Conservation (phyloP, 2,113 vertebrate genomes). For the Psettodes erumei region DNA sequence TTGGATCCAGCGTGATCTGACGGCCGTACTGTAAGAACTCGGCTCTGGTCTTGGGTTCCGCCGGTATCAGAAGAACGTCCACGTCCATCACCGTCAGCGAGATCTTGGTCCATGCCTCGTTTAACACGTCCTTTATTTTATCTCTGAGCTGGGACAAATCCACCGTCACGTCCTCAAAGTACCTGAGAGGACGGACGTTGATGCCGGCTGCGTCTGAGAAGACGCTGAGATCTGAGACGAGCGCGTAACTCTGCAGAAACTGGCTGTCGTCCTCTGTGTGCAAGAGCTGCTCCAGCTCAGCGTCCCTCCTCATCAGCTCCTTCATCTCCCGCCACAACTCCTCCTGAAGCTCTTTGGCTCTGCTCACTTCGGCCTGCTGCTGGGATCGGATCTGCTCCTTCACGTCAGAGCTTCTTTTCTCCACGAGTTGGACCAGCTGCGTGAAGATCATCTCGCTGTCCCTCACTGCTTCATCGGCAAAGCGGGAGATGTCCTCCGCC, state of each 20-base stretch:
- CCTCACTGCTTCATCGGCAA: constrained; percentile 31
- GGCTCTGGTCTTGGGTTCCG: constrained; percentile 15
- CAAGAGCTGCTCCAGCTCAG: constrained; percentile 34
- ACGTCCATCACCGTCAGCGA: not conserved
- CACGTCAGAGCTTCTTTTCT: constrained; percentile 2
- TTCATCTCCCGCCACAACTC: constrained; percentile 37
- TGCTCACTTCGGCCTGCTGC: constrained; percentile 19
- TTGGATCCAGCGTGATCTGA: constrained; percentile 39
- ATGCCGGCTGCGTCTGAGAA: no score
- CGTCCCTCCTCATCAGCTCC: constrained; percentile 35
- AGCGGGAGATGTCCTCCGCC: not conserved
- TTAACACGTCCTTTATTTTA: not conserved
- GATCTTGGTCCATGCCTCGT: not conserved
- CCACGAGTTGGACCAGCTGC: constrained; percentile 9
- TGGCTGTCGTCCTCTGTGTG: constrained; percentile 18
- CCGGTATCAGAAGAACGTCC: constrained; percentile 5
- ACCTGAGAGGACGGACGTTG: no score
- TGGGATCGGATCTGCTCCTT: constrained; percentile 24
- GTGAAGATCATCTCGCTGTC: constrained; percentile 23
- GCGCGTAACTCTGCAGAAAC: constrained; percentile 8
- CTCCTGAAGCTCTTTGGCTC: no score
- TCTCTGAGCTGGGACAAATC: not conserved
- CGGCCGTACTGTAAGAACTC: constrained; percentile 9
- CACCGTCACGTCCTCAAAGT: no score
- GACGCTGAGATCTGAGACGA: not conserved